A percentile compares a stretch with the other conserved stretches of the same genome.
Evolutionary conservation across 2,113 vertebrate genomes (phyloP).

Genomic region (Notiomystis cincta): DNA sequence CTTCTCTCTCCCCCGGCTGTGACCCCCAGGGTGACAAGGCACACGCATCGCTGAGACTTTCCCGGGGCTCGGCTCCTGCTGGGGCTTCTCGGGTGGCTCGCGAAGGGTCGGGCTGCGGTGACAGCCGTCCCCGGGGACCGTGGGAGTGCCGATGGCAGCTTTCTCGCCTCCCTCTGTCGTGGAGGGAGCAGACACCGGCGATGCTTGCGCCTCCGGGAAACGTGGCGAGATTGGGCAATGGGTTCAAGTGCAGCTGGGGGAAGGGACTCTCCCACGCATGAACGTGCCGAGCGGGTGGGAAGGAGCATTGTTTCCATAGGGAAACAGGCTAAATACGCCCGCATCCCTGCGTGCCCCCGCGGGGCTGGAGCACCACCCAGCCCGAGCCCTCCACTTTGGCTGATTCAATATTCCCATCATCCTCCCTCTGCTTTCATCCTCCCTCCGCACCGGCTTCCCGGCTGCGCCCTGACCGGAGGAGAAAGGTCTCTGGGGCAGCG

Average conservation of each 20-base stretch:
- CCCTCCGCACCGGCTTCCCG: not conserved
- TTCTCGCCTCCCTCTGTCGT: not conserved
- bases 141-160: not conserved
- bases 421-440: not conserved
- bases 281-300: not conserved
- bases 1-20: not conserved
- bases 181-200: not conserved
- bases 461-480: not conserved
- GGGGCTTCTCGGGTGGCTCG: not conserved
- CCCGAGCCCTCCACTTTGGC: not conserved
- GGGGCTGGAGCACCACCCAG: not conserved
- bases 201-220: constrained; percentile 1
- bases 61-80: not conserved
- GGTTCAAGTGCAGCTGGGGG: constrained; percentile 34
- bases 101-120: not conserved
- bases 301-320: not conserved
- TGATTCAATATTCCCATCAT: not conserved
- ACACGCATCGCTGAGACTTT: not conserved
- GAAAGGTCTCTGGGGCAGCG: not conserved
- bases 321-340: not conserved
- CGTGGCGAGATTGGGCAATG: constrained; percentile 52
- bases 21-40: not conserved
- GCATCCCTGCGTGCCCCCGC: not conserved
- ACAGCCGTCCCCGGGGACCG: not conserved
- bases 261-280: constrained; percentile 38